phyloP scores from a whole-genome alignment of 2,113 vertebrate genomes.

The Catagonus wagneri region DNA sequence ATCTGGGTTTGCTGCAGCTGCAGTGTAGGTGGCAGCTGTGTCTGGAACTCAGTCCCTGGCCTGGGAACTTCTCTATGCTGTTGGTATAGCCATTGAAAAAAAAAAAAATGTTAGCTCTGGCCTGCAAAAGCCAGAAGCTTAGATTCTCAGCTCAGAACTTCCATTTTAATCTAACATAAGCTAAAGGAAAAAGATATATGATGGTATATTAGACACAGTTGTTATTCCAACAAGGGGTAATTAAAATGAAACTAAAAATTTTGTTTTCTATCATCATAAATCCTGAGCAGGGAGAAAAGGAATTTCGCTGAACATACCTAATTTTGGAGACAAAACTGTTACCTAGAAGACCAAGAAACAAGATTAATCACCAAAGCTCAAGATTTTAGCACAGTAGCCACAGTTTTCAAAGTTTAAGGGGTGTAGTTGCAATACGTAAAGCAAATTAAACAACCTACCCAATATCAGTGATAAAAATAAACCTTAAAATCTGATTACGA shows the following conservation, averaged over 20 bases:
- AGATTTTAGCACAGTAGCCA: neutral
- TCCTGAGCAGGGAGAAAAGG: neutral
- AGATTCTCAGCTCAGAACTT: neutral
- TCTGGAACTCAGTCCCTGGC: no score
- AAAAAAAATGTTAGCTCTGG: neutral
- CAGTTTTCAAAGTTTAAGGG: slow-evolving; percentile 12
- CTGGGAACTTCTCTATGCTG: no score
- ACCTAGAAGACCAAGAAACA: neutral
- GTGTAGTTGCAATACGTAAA: neutral
- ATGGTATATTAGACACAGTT: neutral
- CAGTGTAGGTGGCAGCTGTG: no score
- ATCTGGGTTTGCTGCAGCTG: no score
- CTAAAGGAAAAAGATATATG: neutral
- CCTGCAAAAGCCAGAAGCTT: neutral
- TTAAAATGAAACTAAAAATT: neutral
- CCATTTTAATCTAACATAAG: neutral
- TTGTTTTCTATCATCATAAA: neutral
- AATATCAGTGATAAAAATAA: neutral
- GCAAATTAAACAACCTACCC: neutral
- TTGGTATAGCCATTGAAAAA: no score
- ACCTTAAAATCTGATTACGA: neutral
- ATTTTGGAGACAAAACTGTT: slow-evolving; percentile 12
- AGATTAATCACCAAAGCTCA: neutral
- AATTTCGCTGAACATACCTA: neutral
- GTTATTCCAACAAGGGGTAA: neutral